Conservation (phyloP, 2,113 vertebrate genomes). For the Porphyrio hochstetteri region DNA sequence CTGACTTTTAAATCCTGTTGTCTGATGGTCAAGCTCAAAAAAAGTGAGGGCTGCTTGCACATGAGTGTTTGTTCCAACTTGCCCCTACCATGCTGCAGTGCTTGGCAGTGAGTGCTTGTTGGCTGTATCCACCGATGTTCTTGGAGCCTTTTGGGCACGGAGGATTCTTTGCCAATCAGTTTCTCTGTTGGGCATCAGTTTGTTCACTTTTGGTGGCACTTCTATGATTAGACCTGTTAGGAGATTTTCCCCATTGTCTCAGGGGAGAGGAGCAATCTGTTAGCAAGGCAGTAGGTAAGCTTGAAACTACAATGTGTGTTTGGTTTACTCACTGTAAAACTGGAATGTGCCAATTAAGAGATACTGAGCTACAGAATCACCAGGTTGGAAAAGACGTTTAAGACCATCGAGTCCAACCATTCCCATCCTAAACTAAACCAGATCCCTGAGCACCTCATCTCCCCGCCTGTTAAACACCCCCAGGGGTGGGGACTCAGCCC, state of each 20-base stretch:
- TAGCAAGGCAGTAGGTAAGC: background rate
- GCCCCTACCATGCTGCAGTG: background rate
- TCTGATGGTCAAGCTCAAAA: background rate
- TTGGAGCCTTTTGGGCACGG: background rate
- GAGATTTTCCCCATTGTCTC: background rate
- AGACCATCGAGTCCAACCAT: too few species aligned
- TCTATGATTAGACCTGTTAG: background rate
- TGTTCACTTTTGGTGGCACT: background rate
- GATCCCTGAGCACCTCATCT: too few species aligned
- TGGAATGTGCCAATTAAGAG: background rate
- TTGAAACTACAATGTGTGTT: background rate
- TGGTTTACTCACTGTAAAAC: background rate
- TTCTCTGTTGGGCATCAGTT: background rate
- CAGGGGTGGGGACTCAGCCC: too few species aligned
- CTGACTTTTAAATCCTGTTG: background rate
- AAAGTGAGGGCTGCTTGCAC: background rate
- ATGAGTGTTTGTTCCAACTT: background rate
- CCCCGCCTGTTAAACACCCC: too few species aligned
- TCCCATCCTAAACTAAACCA: too few species aligned
- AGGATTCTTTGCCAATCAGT: background rate
- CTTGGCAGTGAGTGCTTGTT: background rate
- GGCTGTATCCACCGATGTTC: background rate
- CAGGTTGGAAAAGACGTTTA: too few species aligned
- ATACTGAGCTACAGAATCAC: background rate
- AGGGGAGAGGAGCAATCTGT: background rate